Percentiles rank a stretch among this genome's conserved stretches.
Conservation (phyloP, 2,113 vertebrate species). For the Arvicanthis niloticus region DNA sequence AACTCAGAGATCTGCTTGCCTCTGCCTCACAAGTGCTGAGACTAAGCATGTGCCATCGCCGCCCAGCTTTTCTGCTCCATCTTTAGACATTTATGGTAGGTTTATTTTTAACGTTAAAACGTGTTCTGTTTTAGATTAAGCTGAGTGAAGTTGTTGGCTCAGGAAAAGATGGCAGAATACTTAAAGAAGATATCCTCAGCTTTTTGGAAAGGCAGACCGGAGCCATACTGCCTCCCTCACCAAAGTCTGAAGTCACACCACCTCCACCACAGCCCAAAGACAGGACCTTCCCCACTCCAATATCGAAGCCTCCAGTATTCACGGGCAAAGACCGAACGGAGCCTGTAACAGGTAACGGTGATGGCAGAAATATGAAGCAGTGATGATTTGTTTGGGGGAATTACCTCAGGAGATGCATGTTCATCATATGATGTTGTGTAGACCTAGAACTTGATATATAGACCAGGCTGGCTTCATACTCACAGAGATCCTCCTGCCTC, state of each 20-base stretch:
- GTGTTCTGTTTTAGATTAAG: conserved; percentile 92
- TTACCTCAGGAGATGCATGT: background rate
- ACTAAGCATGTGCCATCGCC: background rate
- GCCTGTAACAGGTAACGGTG: conserved; percentile 92
- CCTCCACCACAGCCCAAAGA: conserved; percentile 86
- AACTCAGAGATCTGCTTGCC: background rate
- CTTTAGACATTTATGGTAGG: background rate
- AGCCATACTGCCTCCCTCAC: conserved; percentile 95
- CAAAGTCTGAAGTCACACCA: conserved; percentile 90
- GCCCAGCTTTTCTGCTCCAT: background rate
- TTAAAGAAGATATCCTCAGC: conserved; percentile 98
- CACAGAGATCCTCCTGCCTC: background rate
- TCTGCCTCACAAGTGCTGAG: background rate
- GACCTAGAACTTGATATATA: background rate
- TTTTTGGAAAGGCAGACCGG: conserved; percentile 97
- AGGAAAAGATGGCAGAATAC: conserved; percentile 96
- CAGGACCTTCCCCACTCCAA: conserved; percentile 77
- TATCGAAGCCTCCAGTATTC: conserved; percentile 86
- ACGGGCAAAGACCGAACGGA: conserved; percentile 93
- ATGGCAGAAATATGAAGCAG: accelerated
- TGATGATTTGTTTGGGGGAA: background rate
- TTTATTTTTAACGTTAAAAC: conserved; percentile 49
- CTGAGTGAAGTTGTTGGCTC: conserved; percentile 96
- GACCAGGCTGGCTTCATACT: background rate
- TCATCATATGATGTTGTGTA: background rate